Conservation (phyloP, 2,888 invertebrate genomes). For the Erpobdella octoculata region DNA sequence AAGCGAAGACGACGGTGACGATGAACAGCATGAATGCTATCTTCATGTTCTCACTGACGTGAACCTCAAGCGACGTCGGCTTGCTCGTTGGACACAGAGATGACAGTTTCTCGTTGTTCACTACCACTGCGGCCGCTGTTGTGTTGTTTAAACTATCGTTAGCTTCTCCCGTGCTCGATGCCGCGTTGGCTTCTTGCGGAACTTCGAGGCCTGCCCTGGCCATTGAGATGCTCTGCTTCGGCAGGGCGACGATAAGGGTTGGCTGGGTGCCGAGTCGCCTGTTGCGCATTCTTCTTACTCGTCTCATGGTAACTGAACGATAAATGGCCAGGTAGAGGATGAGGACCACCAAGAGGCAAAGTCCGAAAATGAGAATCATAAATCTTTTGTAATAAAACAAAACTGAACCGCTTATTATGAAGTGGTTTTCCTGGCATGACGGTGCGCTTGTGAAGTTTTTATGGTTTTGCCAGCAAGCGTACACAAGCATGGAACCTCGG, state of each 20-base stretch:
- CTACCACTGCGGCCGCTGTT: not conserved
- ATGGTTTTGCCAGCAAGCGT: not conserved
- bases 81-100: not conserved
- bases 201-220: not conserved
- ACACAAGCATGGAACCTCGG: not conserved
- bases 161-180: not conserved
- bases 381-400: slow-evolving; percentile 44
- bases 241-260: slow-evolving; percentile 7
- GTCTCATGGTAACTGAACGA: slow-evolving; percentile 40
- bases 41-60: slow-evolving; percentile 43
- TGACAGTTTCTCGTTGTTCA: no score
- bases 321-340: slow-evolving; percentile 48
- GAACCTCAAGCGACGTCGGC: slow-evolving; percentile 39
- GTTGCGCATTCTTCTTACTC: slow-evolving; percentile 18
- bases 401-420: slow-evolving; percentile 39
- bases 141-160: not conserved
- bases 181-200: not conserved
- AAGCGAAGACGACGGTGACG: slow-evolving; percentile 47
- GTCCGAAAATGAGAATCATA: slow-evolving; percentile 45
- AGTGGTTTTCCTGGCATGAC: slow-evolving; percentile 39
- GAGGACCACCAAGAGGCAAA: slow-evolving; percentile 46
- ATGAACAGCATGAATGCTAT: slow-evolving; percentile 50
- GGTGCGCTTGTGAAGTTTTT: slow-evolving; percentile 33
- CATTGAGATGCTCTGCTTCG: slow-evolving; percentile 12
- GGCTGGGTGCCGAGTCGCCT: slow-evolving; percentile 9